phyloP scores from a whole-genome alignment of 2,797 vertebrate genomes.

The Melanotaenia nigrans region DNA sequence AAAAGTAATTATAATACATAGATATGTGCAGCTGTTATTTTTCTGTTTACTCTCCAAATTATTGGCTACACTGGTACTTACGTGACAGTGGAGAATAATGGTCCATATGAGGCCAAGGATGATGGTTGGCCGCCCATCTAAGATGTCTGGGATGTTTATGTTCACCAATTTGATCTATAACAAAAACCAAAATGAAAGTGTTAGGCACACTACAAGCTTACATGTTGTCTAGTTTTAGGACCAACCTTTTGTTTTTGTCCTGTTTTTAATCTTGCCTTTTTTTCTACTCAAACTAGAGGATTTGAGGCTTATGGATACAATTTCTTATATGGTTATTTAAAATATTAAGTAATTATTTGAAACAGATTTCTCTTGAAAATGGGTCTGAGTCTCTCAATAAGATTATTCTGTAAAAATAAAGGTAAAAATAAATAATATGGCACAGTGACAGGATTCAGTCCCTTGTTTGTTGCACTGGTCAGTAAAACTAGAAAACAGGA shows the following conservation, averaged over 20 bases:
- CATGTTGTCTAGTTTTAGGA: too few species aligned
- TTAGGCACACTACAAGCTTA: neutral
- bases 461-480: too few species aligned
- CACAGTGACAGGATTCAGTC: too few species aligned
- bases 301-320: too few species aligned
- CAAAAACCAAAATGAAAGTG: neutral
- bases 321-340: too few species aligned
- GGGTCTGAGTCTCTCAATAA: too few species aligned
- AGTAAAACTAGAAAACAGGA: too few species aligned
- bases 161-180: constrained; percentile 92
- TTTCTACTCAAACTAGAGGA: neutral
- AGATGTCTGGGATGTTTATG: constrained; percentile 92
- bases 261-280: neutral
- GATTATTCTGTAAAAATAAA: too few species aligned
- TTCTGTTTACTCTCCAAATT: neutral
- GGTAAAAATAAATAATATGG: too few species aligned
- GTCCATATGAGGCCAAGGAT: constrained; percentile 94
- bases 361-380: too few species aligned
- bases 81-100: constrained; percentile 94
- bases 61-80: constrained; percentile 73
- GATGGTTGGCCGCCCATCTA: constrained; percentile 91
- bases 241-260: neutral
- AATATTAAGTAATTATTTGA: too few species aligned
- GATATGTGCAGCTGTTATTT: neutral
- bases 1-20: neutral